Evolutionary conservation across 1,140 invertebrate species (phyloP), one percentile per base, ranked within the genome.

Genomic region (Drosophila willistoni): DNA sequence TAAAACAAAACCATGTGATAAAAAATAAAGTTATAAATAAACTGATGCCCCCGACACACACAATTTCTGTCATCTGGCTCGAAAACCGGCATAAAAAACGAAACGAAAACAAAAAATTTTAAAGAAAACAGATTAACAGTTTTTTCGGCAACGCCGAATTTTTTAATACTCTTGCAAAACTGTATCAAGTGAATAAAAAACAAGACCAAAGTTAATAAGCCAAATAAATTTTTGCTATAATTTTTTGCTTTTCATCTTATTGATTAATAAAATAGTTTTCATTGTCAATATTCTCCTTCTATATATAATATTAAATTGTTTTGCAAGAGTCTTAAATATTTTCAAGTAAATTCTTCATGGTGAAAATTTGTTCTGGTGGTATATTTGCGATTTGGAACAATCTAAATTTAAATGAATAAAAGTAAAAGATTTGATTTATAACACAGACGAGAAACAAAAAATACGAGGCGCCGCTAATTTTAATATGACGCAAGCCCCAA

Each of bases 351-450:
- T 51, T 56, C 19, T 12, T 3, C 19, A 51, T 51, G 7, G 17
- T 3, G 2, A 12, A 29, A 51, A 51, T 51, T 22, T 4, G 9
- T 22, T 22, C 17, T 51, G 2, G 0, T 22, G n/a, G n/a, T n/a
- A n/a, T n/a, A n/a, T 10, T 12, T 22, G 44, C 17, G 17, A 22
- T 12, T 13, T 3, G 36, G 19, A 51, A 51, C 44, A 51, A 51
- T 22, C 44, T 51, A 22, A 42, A 39, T 42, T 59, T 36, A 17
- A 36, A 17, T 47, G 13, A 51, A 51, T 12, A 36, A 36, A 36
- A 64, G 33, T 22, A 57, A 44, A 17, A 64, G 54, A 64, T 70
- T 70, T 69, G 68, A 69, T 69, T 69, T 64, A 69, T 69, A 55
- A 41, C 67, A 19, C 10, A 17, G 29, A 10, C 22, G n/a, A 22